Percentiles rank a stretch among this genome's conserved stretches.
phyloP scores from a whole-genome alignment of 1,140 invertebrate genomes.

The Lerema accius region DNA sequence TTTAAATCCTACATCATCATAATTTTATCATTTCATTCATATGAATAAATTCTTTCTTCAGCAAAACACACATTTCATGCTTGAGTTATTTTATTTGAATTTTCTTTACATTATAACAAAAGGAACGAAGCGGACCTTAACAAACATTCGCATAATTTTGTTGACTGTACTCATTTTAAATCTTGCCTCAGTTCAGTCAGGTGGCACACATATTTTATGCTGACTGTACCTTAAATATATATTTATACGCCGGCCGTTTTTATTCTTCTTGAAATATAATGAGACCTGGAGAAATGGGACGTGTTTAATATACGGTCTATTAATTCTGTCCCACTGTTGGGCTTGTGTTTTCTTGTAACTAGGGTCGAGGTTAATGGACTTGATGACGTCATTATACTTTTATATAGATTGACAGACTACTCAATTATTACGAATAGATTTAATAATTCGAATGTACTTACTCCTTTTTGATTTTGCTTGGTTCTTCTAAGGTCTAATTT shows the following conservation, averaged over 20 bases:
- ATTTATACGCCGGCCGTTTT: slow-evolving; percentile 13
- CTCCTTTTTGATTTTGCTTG: too few species aligned
- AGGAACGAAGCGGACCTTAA: slow-evolving; percentile 13
- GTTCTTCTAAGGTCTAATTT: too few species aligned
- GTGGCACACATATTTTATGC: slow-evolving; percentile 16
- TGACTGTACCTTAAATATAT: slow-evolving; percentile 20
- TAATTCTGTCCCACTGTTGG: background rate
- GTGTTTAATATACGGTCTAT: background rate
- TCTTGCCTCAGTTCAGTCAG: slow-evolving; percentile 19
- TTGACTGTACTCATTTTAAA: slow-evolving; percentile 18
- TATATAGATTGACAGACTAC: too few species aligned
- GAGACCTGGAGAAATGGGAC: slow-evolving; percentile 8
- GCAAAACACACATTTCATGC: slow-evolving; percentile 3
- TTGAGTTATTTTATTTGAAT: too few species aligned
- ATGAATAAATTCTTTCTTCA: too few species aligned
- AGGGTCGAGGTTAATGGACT: too few species aligned
- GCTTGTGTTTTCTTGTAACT: background rate
- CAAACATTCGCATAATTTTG: slow-evolving; percentile 17
- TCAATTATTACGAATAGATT: too few species aligned
- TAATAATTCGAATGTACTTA: too few species aligned
- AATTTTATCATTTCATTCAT: too few species aligned
- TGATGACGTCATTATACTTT: too few species aligned
- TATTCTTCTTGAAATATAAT: slow-evolving; percentile 19
- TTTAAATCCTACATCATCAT: too few species aligned
- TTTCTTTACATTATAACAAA: slow-evolving; percentile 1